A percentile compares a stretch with the other conserved stretches of the same genome.
phyloP scores from a whole-genome alignment of 2,888 invertebrate species.

The Labia minor region DNA sequence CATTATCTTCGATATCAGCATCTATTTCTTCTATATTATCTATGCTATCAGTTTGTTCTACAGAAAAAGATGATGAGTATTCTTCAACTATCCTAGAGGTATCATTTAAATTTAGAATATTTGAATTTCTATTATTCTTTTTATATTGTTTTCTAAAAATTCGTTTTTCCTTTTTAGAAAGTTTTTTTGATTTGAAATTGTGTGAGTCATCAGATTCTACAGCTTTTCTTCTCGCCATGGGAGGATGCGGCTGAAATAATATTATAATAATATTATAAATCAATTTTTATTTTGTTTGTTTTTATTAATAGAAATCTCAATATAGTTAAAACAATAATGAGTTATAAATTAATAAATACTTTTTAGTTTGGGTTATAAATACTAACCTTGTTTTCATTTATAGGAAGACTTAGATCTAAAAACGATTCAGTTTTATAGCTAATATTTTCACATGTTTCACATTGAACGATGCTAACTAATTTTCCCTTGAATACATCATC shows the following conservation, averaged over 20 bases:
- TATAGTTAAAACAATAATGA: no score
- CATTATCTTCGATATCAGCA: background rate
- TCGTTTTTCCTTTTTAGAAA: background rate
- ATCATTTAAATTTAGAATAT: background rate
- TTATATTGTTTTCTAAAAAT: background rate
- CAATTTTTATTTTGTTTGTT: background rate
- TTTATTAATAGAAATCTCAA: no score
- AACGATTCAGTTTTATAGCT: constrained; percentile 86
- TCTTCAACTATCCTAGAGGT: background rate
- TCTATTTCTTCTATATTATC: background rate
- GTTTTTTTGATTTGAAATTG: background rate
- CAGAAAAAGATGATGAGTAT: background rate
- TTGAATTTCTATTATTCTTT: background rate
- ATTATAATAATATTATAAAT: background rate
- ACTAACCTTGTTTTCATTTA: constrained; percentile 52
- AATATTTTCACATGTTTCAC: constrained; percentile 77
- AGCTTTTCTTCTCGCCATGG: background rate
- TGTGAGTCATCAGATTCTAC: background rate
- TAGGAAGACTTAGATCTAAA: constrained; percentile 86
- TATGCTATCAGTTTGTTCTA: no score
- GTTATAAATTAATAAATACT: no score
- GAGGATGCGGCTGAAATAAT: background rate
- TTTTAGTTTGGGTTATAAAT: no score
- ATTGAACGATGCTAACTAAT: constrained; percentile 78
- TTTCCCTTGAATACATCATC: constrained; percentile 92